phyloP scores from a whole-genome alignment of 2,113 vertebrate genomes.

The Ellobius talpinus region DNA sequence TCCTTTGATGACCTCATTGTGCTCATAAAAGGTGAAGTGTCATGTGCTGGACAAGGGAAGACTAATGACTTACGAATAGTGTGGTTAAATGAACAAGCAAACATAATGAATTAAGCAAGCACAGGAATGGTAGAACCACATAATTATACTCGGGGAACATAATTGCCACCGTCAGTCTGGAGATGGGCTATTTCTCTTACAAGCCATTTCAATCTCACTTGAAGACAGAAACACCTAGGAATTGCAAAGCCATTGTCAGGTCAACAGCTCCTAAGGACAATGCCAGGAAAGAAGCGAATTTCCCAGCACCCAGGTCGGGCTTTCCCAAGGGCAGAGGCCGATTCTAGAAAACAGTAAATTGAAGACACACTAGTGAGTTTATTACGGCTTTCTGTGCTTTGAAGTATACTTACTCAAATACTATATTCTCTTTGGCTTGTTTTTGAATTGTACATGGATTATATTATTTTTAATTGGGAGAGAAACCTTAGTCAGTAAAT shows the following conservation, averaged over 20 bases:
- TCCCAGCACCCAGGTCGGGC: neutral
- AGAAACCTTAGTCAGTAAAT: neutral
- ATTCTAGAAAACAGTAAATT: neutral
- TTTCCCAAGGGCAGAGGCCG: neutral
- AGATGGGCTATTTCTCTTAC: neutral
- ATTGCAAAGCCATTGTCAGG: neutral
- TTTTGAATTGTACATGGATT: neutral
- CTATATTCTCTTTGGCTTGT: neutral
- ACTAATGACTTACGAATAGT: neutral
- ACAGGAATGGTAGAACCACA: neutral
- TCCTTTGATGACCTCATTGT: neutral
- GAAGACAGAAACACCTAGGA: neutral
- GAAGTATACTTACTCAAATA: neutral
- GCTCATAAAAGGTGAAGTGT: neutral
- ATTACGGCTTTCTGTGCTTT: neutral
- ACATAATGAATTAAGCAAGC: neutral
- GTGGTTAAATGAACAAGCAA: constrained; percentile 29
- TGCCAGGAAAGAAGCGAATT: neutral
- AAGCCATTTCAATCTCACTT: neutral
- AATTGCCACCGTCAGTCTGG: neutral
- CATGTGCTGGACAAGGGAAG: neutral
- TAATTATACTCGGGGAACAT: neutral
- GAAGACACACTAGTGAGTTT: neutral
- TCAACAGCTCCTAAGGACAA: neutral
- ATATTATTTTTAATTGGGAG: neutral